Evolutionary conservation across 1,140 invertebrate species (phyloP), one percentile per base, ranked within the genome.

Genomic region (Campoletis sonorensis): DNA sequence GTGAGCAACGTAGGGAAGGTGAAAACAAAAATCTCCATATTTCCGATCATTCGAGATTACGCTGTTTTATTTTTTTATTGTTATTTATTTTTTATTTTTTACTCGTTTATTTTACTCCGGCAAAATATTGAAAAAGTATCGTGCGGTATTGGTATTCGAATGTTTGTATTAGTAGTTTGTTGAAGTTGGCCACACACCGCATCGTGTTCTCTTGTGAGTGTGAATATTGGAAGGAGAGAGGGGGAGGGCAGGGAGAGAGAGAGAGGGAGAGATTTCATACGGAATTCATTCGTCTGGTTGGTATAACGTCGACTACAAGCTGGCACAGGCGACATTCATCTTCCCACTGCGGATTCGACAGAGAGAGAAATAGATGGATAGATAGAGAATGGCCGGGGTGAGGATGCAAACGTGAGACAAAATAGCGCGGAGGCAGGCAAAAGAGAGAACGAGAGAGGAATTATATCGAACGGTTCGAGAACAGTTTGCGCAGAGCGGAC

Each of bases 391-490:
- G 27, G 16, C 51, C 26, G 30, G 30, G 30, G 61, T 77, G 71
- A 68, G 30, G 79, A 79, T 45, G n/a, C 21, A 71, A 79, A 45
- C 49, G 49, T 30, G 33, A 79, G 21, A 68, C 27, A 33, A 27
- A 70, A 70, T 15, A 33, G 27, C 13, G 15, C n/a, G 11, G 27
- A 70, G 26, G 30, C 15, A 33, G 67, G 67, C 30, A 16, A 33
- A 18, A 70, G 13, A 70, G 30, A 70, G 30, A 30, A 45, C 68
- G 72, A 26, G 64, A 21, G 68, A 68, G 15, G 27, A 40, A 51
- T 81, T 85, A 87, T 89, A 90, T 90, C 88, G 89, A 89, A 86
- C 89, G 85, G 85, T 90, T 90, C 86, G 88, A 88, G 88, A 88
- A 89, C 89, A 89, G 88, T 90, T 89, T 89, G 87, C 86, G 87